Base-by-base conservation (phyloP, 2,113 vertebrate genomes). In the Sphyrna mokarran region DNA sequence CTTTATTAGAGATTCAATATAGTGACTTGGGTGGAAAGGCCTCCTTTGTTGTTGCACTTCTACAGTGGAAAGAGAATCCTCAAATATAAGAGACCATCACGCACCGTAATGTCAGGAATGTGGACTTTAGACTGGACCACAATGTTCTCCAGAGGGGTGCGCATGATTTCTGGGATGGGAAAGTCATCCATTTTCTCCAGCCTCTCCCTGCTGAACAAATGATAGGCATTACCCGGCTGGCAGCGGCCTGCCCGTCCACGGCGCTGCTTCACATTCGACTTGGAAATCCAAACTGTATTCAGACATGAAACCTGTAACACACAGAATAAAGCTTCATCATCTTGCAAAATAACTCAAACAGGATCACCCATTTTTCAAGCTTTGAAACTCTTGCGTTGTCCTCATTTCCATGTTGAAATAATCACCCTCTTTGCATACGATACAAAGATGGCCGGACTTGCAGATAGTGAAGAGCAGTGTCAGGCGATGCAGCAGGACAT, bases 71-170 rank as follows among this genome's bases (percentile, higher is more conserved):
- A 40, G 80, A 43, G 37, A 83, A 83, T 76, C 72, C 26, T 3
- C 29, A 83, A 29, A 91, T 6, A 63, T n/a, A 91, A n/a, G 33
- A 7, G 22, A 93, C 0, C 61, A 93, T 18, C 0, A 95, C 96
- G 95, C 96, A 99, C 99, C 96, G 98, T 99, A 97, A 97, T 98
- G 96, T 98, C 97, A 0, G 99, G 99, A 97, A 98, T 98, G 97
- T 99, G 98, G 96, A 99, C 98, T 97, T 99, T 99, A 96, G 98
- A 98, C 97, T 99, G 99, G 16, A 99, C 96, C 96, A 99, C 98
- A 96, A 99, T 97, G 97, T 98, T 99, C 98, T 99, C 99, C 11
- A 99, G 97, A 0, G 99, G 99, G 0, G 98, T 99, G 85, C 99
- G 98, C 22, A 99, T 98, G 96, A 99, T 99, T 97, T 99, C 99